Evolutionary conservation across 2,113 vertebrate genomes (phyloP).

Genomic region (Mirza zaza): DNA sequence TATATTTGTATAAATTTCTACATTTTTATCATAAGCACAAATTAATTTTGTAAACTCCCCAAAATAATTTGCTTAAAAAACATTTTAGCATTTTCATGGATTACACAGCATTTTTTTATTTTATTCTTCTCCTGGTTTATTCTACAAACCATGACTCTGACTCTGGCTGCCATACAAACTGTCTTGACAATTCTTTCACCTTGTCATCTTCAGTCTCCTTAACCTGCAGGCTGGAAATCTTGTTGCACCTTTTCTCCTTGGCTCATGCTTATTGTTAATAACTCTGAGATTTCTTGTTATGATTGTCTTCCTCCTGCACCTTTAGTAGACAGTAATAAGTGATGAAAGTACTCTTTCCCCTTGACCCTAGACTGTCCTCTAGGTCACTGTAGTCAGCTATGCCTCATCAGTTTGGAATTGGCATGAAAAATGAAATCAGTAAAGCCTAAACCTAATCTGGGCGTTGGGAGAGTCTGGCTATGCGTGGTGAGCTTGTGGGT

Average conservation of each 20-base stretch:
- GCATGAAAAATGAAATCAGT: neutral
- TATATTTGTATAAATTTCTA: neutral
- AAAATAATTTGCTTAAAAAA: neutral
- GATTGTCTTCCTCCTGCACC: neutral
- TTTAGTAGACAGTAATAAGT: neutral
- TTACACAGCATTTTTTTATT: neutral
- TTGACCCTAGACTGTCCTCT: neutral
- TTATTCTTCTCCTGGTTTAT: neutral
- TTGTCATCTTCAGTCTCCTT: neutral
- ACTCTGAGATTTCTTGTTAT: neutral
- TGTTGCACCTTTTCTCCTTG: neutral
- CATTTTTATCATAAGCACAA: neutral
- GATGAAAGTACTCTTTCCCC: neutral
- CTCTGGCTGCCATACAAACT: neutral
- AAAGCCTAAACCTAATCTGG: neutral
- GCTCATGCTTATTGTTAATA: neutral
- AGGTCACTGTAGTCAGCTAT: neutral
- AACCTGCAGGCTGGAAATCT: neutral
- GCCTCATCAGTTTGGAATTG: neutral
- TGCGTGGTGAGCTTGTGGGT: neutral
- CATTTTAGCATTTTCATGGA: neutral
- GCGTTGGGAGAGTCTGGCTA: neutral
- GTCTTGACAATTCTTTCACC: neutral
- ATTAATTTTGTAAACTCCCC: neutral
- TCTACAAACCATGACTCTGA: neutral